phyloP scores from a whole-genome alignment of 2,888 invertebrate genomes.

The Drosophila trichaetosa region DNA sequence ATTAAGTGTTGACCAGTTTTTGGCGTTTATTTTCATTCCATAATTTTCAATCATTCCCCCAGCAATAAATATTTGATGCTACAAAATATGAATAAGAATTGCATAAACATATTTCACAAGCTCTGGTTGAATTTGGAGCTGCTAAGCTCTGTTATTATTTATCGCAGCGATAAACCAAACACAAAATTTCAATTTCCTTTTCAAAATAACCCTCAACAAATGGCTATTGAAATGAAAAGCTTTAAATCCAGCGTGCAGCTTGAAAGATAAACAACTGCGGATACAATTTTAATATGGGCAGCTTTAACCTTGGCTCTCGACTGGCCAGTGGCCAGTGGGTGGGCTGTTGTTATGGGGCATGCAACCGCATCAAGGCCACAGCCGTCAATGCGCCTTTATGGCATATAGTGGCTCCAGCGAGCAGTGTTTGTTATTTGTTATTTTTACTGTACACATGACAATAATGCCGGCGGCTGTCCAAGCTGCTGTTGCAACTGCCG shows the following conservation, averaged over 20 bases:
- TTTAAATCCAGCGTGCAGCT: slow-evolving; percentile 11
- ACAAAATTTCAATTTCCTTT: slow-evolving; percentile 46
- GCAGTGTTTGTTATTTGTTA: slow-evolving; percentile 63
- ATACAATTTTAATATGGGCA: slow-evolving; percentile 69
- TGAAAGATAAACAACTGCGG: slow-evolving; percentile 65
- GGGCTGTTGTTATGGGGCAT: slow-evolving; percentile 18
- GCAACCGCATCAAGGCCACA: slow-evolving; percentile 63
- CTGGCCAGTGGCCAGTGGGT: not conserved
- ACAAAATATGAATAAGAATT: slow-evolving; percentile 1
- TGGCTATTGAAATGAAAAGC: slow-evolving; percentile 34
- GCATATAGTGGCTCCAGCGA: slow-evolving; percentile 41
- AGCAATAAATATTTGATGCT: not conserved
- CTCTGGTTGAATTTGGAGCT: not conserved
- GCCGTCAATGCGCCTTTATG: slow-evolving; percentile 49
- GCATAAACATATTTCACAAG: not conserved
- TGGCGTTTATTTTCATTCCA: not conserved
- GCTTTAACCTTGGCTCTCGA: slow-evolving; percentile 70
- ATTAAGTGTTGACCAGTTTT: slow-evolving; percentile 9
- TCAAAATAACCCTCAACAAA: slow-evolving; percentile 18
- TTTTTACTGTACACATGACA: slow-evolving; percentile 80
- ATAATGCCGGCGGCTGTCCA: slow-evolving; percentile 65
- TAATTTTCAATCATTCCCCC: not conserved
- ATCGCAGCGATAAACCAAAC: slow-evolving; percentile 39
- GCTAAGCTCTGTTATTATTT: slow-evolving; percentile 31
- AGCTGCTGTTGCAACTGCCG: slow-evolving; percentile 11